A percentile compares a stretch with the other conserved stretches of the same genome.
Evolutionary conservation across 2,888 invertebrate genomes (phyloP).

Genomic region (Machimus atricapillus): DNA sequence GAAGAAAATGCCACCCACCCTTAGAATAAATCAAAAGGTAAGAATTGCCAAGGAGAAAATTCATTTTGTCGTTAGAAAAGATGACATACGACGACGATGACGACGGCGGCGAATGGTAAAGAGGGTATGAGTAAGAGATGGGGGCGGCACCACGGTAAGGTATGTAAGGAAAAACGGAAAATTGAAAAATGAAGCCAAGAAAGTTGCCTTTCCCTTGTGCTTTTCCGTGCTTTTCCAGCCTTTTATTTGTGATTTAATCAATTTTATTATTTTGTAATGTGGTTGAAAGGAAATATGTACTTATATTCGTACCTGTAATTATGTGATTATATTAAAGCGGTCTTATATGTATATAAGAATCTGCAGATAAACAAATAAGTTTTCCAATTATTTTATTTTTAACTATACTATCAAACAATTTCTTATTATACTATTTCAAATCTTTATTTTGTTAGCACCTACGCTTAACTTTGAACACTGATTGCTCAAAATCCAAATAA

Average conservation of each 20-base stretch:
- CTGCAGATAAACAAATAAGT: too few species aligned
- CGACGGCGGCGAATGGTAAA: not conserved
- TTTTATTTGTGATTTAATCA: not conserved
- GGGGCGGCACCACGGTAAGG: not conserved
- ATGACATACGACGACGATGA: slow-evolving; percentile 23
- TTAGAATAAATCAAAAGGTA: slow-evolving; percentile 38
- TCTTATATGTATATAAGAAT: too few species aligned
- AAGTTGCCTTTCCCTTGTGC: not conserved
- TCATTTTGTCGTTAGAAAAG: slow-evolving; percentile 33
- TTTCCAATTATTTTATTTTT: too few species aligned
- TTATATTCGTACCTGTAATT: too few species aligned
- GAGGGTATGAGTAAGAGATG: not conserved
- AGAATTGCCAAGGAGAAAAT: slow-evolving; percentile 31
- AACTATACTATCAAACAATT: too few species aligned
- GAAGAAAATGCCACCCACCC: slow-evolving; percentile 26
- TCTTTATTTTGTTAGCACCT: too few species aligned
- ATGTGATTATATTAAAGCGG: too few species aligned
- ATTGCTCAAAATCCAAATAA: too few species aligned
- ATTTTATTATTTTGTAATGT: not conserved
- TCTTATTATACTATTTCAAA: too few species aligned
- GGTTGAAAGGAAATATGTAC: too few species aligned
- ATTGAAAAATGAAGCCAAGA: slow-evolving; percentile 36
- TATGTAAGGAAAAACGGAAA: not conserved
- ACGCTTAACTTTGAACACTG: too few species aligned
- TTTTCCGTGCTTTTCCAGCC: not conserved